Conservation (phyloP, 2,797 vertebrate genomes). For the Sebastes vulpes region DNA sequence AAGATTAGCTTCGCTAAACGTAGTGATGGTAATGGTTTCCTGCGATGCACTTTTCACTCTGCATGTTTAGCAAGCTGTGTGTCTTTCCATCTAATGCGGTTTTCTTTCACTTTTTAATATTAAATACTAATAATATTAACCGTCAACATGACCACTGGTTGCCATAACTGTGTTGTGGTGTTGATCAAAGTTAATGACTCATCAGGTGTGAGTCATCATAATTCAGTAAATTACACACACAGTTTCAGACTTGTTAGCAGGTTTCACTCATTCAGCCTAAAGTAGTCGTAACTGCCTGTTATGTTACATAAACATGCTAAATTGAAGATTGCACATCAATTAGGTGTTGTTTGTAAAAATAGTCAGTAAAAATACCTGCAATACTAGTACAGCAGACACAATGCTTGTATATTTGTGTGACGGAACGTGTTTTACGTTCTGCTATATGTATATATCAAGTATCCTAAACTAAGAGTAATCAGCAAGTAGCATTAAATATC, state of each 20-base stretch:
- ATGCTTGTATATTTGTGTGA: neutral
- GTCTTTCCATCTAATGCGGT: neutral
- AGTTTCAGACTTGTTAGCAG: conserved; percentile 67
- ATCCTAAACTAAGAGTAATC: neutral
- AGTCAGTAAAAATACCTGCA: neutral
- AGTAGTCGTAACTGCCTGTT: conserved; percentile 22
- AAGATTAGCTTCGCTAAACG: conserved; percentile 19
- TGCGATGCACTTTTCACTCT: neutral
- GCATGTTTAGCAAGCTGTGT: neutral
- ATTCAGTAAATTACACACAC: conserved; percentile 36
- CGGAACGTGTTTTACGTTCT: neutral
- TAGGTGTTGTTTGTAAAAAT: neutral
- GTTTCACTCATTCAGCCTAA: conserved; percentile 50
- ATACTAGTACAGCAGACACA: neutral
- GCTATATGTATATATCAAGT: neutral
- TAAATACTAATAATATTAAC: neutral
- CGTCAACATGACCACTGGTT: neutral
- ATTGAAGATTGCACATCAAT: conserved; percentile 14
- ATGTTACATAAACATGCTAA: conserved; percentile 14
- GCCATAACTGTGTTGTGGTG: conserved; percentile 23
- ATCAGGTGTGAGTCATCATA: conserved; percentile 38
- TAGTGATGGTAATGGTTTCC: neutral
- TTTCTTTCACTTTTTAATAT: neutral
- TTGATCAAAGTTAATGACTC: conserved; percentile 40
- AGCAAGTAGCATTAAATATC: neutral